Percentiles rank a stretch among this genome's conserved stretches.
Evolutionary conservation across 2,797 vertebrate genomes (phyloP).

Genomic region (Podargus strigoides): DNA sequence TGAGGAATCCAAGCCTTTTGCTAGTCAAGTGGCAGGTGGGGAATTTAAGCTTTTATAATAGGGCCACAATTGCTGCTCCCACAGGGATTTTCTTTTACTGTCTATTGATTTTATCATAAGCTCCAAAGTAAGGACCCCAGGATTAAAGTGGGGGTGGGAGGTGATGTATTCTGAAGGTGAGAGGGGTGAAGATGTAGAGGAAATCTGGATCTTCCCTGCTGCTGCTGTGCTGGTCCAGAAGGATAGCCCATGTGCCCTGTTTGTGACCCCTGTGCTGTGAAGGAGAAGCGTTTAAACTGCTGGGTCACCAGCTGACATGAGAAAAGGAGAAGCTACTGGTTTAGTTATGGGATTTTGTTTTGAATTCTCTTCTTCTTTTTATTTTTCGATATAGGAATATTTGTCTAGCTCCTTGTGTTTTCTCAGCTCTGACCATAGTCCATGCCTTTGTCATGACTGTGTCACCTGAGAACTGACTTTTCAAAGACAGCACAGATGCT

Average conservation of each 20-base stretch:
- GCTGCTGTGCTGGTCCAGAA: background rate
- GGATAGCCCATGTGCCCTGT: background rate
- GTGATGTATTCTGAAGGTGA: background rate
- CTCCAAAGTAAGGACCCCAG: background rate
- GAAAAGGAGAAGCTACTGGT: background rate
- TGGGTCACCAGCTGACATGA: background rate
- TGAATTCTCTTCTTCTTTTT: background rate
- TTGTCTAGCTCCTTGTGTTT: background rate
- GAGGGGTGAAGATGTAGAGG: background rate
- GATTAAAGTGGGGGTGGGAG: background rate
- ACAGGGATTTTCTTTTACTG: conserved; percentile 58
- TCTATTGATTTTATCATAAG: conserved; percentile 49
- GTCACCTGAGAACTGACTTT: background rate
- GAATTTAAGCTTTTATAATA: conserved; percentile 46
- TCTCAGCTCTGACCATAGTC: background rate
- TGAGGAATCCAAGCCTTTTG: conserved; percentile 36
- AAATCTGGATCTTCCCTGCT: background rate
- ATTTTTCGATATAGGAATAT: background rate
- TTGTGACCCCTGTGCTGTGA: background rate
- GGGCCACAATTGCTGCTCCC: conserved; percentile 23
- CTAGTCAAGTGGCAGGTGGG: conserved; percentile 68
- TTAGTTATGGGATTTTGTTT: background rate
- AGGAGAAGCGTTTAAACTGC: background rate
- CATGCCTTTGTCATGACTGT: background rate
- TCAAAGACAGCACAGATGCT: background rate